Evolutionary conservation across 2,888 invertebrate genomes (phyloP).

Genomic region (Ophion ellenae): DNA sequence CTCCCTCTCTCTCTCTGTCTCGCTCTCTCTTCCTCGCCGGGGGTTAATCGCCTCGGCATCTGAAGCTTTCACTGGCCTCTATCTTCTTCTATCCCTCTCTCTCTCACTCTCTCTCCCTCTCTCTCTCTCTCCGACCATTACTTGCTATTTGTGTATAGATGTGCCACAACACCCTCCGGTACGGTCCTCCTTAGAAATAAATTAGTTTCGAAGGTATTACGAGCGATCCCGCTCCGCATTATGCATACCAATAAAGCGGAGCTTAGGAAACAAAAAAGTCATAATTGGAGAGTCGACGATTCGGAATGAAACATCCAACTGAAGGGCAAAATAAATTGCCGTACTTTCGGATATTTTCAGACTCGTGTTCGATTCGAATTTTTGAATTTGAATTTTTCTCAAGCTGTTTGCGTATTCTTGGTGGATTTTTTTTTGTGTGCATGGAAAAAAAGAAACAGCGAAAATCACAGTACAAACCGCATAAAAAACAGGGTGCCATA

Average conservation of each 20-base stretch:
- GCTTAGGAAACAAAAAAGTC: conserved; percentile 7
- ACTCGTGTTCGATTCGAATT: too few species aligned
- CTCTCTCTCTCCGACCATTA: conserved; percentile 19
- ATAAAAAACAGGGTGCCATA: too few species aligned
- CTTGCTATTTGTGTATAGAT: conserved; percentile 25
- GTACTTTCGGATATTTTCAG: too few species aligned
- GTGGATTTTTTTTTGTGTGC: too few species aligned
- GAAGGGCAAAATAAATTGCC: background rate
- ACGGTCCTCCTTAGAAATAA: conserved; percentile 48
- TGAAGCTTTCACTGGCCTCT: conserved; percentile 34
- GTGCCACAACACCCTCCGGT: background rate
- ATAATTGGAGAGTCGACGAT: background rate
- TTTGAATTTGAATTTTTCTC: too few species aligned
- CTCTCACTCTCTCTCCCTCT: background rate
- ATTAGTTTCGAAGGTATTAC: conserved; percentile 48
- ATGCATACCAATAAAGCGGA: conserved; percentile 9
- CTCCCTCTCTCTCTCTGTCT: background rate
- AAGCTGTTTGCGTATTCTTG: too few species aligned
- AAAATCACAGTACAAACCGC: too few species aligned
- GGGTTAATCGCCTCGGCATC: conserved; percentile 59
- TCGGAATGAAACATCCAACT: background rate
- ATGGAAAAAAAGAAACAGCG: too few species aligned
- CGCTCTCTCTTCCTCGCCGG: background rate
- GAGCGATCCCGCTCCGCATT: conserved; percentile 31
- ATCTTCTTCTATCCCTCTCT: background rate